phyloP scores from a whole-genome alignment of 2,888 invertebrate genomes.

The Aquatica leii region DNA sequence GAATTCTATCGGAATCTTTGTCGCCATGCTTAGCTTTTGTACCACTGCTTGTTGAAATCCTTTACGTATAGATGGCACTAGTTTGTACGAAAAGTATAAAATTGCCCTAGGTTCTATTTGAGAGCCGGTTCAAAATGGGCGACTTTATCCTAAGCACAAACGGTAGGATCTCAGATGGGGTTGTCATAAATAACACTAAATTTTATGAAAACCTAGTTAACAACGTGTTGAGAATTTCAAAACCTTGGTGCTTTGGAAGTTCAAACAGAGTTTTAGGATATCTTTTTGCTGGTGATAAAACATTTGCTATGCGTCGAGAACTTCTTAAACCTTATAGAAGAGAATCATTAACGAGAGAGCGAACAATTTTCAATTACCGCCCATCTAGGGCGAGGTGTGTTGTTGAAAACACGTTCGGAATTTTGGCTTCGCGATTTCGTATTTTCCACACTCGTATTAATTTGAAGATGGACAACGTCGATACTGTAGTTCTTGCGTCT shows the following conservation, averaged over 20 bases:
- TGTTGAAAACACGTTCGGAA: neutral
- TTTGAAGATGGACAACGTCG: no score
- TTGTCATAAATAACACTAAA: neutral
- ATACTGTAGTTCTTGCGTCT: neutral
- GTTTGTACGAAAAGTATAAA: no score
- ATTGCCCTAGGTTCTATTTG: no score
- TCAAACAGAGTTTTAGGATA: neutral
- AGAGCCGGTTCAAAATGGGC: no score
- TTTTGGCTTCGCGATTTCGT: no score
- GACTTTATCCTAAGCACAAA: no score
- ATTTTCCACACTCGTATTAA: no score
- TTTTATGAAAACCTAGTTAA: neutral
- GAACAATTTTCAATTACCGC: neutral
- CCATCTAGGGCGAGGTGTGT: neutral
- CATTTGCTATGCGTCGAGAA: neutral
- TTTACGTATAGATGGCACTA: no score
- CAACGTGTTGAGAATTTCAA: neutral
- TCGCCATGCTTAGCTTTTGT: no score
- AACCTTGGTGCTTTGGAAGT: neutral
- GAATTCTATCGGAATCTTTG: no score
- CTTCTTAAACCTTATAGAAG: neutral
- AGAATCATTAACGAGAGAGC: neutral
- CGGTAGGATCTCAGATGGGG: neutral
- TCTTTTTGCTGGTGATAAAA: neutral
- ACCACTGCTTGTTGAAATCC: no score